phyloP scores from a whole-genome alignment of 1,140 invertebrate genomes.

The Drosophila repletoides region DNA sequence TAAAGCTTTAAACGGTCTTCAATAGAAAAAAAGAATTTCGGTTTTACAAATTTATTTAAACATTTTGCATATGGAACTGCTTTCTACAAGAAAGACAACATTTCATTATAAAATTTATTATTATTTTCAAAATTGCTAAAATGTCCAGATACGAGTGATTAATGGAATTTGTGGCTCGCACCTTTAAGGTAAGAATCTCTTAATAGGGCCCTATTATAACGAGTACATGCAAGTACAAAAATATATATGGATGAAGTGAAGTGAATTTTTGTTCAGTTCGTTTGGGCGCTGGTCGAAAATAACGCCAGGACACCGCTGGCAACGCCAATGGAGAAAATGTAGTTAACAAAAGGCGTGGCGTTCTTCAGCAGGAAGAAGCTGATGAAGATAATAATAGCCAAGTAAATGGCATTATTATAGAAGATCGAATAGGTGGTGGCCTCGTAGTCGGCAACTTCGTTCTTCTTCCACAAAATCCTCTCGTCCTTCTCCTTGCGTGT shows the following conservation, averaged over 20 bases:
- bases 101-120: conserved; percentile 46
- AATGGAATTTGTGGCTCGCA: conserved; percentile 45
- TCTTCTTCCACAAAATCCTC: conserved; percentile 99
- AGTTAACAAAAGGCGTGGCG: conserved; percentile 96
- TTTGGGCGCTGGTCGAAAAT: conserved; percentile 91
- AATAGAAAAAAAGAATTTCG: conserved; percentile 26
- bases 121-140: conserved; percentile 38
- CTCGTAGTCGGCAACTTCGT: conserved; percentile 99
- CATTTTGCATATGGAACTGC: conserved; percentile 60
- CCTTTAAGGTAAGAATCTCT: conserved; percentile 59
- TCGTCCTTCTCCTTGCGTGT: conserved; percentile 99
- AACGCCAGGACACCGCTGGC: conserved; percentile 94
- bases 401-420: conserved; percentile 98
- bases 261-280: conserved; percentile 65
- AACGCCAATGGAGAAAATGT: conserved; percentile 92
- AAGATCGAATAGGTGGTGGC: conserved; percentile 99
- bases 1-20: too few species aligned
- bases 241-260: conserved; percentile 17
- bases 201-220: conserved; percentile 55
- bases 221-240: conserved; percentile 39
- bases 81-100: conserved; percentile 78
- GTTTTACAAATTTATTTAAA: conserved; percentile 65
- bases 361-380: conserved; percentile 97
- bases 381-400: conserved; percentile 95
- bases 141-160: conserved; percentile 24